Base-by-base conservation (phyloP, 2,888 invertebrate species). In the Microdon myrmicae region DNA sequence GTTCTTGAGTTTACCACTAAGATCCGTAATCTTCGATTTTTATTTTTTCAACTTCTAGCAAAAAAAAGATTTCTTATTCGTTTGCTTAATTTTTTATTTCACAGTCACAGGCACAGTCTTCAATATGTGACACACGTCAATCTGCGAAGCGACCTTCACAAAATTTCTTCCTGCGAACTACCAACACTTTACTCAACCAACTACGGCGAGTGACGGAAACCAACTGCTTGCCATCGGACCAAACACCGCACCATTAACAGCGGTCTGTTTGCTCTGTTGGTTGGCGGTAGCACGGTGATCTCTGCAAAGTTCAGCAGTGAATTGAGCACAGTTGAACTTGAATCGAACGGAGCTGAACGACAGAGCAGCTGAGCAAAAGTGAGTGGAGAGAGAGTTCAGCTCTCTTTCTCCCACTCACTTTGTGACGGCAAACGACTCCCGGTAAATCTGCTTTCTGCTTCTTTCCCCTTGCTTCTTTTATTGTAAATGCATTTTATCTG, bases 1-100 rank as follows among this genome's bases (percentile, higher is more conserved):
- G 7, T 28, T 37, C 32, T 59, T 67, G 60, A 68, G 58, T 59
- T 54, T 67, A 12, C 48, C 55, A 67, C 49, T 51, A 25, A 34
- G 29, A n/a, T 67, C 31, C 4, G 20, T 16, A 39, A 47, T 55
- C 35, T 47, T 48, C 56, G 29, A 10, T 37, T 13, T n/a, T 14
- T 69, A 70, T 68, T 70, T 29, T 14, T 17, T 31, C 9, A 7
- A 14, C 28, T 29, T 32, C 17, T 25, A 16, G 22, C 7, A 3
- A 13, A 25, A 19, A 31, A n/a, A 20, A 59, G 67, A 55, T 61
- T 53, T 47, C 41, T 51, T 25, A 39, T 48, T 38, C 34, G 53
- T 51, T 55, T 53, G 39, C 47, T 67, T 39, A 43, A 39, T 31
- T 28, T 32, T 14, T 26, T 4, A 35, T 37, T 32, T 8, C 7